These are phyloP conservation scores for Galbula dea DNA, from an alignment of 2,113 vertebrate genomes.

Conservation along the genomic window DNA sequence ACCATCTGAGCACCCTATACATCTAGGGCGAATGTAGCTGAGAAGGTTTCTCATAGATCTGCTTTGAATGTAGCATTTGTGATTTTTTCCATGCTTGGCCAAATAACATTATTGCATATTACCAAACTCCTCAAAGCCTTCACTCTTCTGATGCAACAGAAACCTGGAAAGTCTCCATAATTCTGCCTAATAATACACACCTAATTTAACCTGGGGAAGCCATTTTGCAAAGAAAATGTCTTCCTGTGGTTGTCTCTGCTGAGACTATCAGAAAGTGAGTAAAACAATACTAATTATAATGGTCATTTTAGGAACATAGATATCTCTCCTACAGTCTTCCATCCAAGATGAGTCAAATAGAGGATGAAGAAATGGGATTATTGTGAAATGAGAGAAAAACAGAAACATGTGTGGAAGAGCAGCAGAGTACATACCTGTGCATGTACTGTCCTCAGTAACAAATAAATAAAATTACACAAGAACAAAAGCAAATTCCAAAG, in stretches of 20 bases:
- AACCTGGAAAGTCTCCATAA: neutral
- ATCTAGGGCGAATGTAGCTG: neutral
- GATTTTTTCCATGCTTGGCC: neutral
- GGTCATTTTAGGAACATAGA: neutral
- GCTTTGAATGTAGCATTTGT: neutral
- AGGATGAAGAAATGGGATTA: neutral
- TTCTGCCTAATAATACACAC: neutral
- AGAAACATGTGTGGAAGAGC: neutral
- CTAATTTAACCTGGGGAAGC: neutral
- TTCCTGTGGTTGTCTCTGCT: neutral
- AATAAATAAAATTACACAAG: neutral
- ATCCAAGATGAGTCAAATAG: neutral
- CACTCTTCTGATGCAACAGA: neutral
- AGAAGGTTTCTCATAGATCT: neutral
- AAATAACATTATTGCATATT: neutral
- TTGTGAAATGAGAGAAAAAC: neutral
- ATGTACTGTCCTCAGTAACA: neutral
- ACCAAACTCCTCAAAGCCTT: neutral
- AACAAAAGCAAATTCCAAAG: neutral
- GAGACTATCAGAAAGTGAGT: neutral
- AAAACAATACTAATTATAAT: neutral
- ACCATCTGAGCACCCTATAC: neutral
- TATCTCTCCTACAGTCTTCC: neutral
- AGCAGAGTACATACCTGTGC: neutral
- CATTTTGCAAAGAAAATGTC: neutral